Base-by-base conservation (phyloP, 2,113 vertebrate species). In the Shinisaurus crocodilurus region DNA sequence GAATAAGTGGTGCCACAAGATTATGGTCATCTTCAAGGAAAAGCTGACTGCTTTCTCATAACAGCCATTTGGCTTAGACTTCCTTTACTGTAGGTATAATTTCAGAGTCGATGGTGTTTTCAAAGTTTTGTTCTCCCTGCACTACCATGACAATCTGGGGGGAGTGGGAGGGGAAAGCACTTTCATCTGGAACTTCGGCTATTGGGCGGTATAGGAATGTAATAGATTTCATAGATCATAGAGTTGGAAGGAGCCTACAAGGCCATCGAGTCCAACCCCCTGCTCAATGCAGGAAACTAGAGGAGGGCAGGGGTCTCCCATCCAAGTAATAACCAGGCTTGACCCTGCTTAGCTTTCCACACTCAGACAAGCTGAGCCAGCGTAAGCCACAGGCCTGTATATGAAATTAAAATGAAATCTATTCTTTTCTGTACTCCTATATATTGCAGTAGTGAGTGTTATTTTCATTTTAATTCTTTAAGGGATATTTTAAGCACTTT, bases 401-500 rank as follows among this genome's bases (percentile, higher is more conserved):
- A n/a, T 54, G 54, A 54, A 54, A 54, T 54, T 6, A 54, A 54
- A 6, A 54, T 54, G 54, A 54, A 54, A 54, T 54, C 54, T 12
- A 34, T 82, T 8, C 0, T 13, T n/a, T 90, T 86, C 13, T 86
- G 0, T 5, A 16, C 23, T 67, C 60, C 50, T 43, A 23, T 40
- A 74, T 88, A 12, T 3, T 20, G 7, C 16, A 1, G 10, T 4
- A n/a, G n/a, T n/a, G n/a, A 0, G 1, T 10, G 82, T 25, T 88
- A 82, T 83, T 83, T 74, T 79, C 16, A 57, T 43, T 82, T 86
- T 60, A 80, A 89, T 48, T 65, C 37, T 67, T 90, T 29, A 91
- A 90, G 85, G 89, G 54, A 6, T 90, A 84, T 70, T 90, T 92
- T 20, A 25, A 77, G 80, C 5, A 91, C 4, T 45, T 91, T 60